Conservation (phyloP, 1,140 invertebrate genomes). For the Diorhabda elongata region DNA sequence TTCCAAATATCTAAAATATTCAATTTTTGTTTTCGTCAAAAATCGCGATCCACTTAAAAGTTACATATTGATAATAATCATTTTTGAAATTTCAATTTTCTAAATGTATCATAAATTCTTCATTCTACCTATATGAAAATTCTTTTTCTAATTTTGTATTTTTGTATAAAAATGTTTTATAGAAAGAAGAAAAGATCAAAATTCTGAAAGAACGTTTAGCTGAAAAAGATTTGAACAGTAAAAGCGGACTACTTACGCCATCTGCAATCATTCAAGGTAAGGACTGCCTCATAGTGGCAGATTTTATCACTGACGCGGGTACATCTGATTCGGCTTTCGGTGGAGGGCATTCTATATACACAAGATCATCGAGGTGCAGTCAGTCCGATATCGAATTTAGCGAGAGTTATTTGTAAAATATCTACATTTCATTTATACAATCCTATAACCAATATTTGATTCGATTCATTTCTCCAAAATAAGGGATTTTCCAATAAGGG, state of each 20-base stretch:
- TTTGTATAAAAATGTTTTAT: constrained; percentile 20
- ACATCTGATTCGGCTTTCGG: constrained; percentile 71
- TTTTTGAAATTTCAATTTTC: too few species aligned
- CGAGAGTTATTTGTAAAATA: constrained; percentile 78
- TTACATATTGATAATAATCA: too few species aligned
- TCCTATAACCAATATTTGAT: too few species aligned
- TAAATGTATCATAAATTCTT: constrained; percentile 2
- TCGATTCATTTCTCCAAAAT: too few species aligned
- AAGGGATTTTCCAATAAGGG: too few species aligned
- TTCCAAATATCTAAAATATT: too few species aligned
- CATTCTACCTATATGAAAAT: background rate
- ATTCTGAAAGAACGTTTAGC: constrained; percentile 72
- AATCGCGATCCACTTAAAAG: too few species aligned
- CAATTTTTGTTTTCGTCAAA: too few species aligned
- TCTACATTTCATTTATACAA: too few species aligned
- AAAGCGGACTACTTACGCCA: constrained; percentile 28
- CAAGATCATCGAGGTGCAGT: constrained; percentile 71
- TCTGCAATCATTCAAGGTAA: constrained; percentile 53
- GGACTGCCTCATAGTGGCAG: constrained; percentile 57
- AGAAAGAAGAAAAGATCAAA: constrained; percentile 88
- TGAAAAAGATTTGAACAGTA: constrained; percentile 60
- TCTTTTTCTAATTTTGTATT: background rate
- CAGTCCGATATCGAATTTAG: constrained; percentile 82
- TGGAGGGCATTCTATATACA: constrained; percentile 67
- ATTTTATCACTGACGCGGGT: constrained; percentile 70